These are phyloP conservation scores for Notarius lentiginosus DNA, from an alignment of 2,113 vertebrate species.

Conservation along the genomic window DNA sequence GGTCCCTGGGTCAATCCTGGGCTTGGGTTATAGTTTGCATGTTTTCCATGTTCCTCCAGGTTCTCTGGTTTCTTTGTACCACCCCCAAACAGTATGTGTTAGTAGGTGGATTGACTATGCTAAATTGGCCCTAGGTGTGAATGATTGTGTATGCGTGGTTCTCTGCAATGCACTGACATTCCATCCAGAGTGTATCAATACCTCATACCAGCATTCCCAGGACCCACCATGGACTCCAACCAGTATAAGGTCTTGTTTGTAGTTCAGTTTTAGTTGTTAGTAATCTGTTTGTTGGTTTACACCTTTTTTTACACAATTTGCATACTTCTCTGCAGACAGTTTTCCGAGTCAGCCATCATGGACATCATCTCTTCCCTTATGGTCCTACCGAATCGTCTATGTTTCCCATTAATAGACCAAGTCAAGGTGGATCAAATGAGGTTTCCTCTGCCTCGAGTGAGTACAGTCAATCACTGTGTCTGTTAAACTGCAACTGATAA, in stretches of 20 bases:
- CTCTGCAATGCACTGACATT: neutral
- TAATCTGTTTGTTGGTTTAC: neutral
- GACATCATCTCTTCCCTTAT: conserved; percentile 86
- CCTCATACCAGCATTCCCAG: neutral
- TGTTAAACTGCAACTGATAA: neutral
- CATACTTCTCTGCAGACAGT: conserved; percentile 66
- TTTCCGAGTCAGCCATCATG: conserved; percentile 85
- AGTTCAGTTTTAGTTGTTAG: neutral
- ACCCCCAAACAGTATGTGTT: neutral
- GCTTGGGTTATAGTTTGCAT: neutral
- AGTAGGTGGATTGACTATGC: neutral
- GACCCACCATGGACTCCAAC: neutral
- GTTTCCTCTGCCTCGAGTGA: conserved; percentile 88
- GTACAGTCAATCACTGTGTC: conserved; percentile 54
- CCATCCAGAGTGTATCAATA: neutral
- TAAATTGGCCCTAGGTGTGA: neutral
- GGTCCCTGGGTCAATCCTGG: neutral
- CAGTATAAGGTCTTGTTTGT: neutral
- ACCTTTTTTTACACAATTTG: neutral
- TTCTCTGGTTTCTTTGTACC: neutral
- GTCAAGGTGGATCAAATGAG: conserved; percentile 85
- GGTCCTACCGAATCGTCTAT: conserved; percentile 93
- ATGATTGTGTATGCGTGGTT: neutral
- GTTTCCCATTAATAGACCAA: conserved; percentile 87
- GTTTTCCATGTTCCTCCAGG: neutral